Base-by-base conservation (phyloP, 2,888 invertebrate genomes). In the Sminthurinus aureus region DNA sequence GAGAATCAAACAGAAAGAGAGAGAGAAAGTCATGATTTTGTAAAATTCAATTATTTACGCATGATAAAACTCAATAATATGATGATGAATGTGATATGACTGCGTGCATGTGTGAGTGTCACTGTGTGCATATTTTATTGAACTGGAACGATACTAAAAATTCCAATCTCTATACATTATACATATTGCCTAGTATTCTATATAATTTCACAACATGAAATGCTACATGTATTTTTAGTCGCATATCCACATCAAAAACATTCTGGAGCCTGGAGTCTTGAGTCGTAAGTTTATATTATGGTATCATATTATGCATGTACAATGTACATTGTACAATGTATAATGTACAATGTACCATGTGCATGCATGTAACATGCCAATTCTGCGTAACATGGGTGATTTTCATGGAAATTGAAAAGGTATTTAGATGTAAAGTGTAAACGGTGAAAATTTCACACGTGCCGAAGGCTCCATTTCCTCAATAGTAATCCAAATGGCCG, bases 381-480 rank as follows among this genome's bases (percentile, higher is more conserved):
- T 38, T 0, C 38, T 15, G 79, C n/a, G 38, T n/a, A 51, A 52
- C 26, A 18, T 64, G 66, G 75, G 66, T 75, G 74, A 81, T 81
- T 71, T 81, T 75, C 74, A 81, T 81, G 81, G 73, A 81, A 81
- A 81, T 81, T 74, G 81, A 81, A 81, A 75, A 73, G 81, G 75
- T 81, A 81, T 81, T 81, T 81, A 81, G 81, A 74, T 81, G 81
- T 81, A 75, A 81, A 81, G 81, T 75, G 74, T 26, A 15, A 58
- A 69, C 69, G 1, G 38, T 38, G 38, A 6, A 38, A 38, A 38
- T 4, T 1, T 69, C 79, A 52, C 81, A 81, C 81, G 81, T 81
- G 81, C 74, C 81, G 74, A 81, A 81, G 74, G 75, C 58, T n/a
- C 80, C 80, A 75, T 81, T 81, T 81, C 66, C 81, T 75, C 81